Conservation (phyloP, 2,113 vertebrate species). For the Nicator chloris region DNA sequence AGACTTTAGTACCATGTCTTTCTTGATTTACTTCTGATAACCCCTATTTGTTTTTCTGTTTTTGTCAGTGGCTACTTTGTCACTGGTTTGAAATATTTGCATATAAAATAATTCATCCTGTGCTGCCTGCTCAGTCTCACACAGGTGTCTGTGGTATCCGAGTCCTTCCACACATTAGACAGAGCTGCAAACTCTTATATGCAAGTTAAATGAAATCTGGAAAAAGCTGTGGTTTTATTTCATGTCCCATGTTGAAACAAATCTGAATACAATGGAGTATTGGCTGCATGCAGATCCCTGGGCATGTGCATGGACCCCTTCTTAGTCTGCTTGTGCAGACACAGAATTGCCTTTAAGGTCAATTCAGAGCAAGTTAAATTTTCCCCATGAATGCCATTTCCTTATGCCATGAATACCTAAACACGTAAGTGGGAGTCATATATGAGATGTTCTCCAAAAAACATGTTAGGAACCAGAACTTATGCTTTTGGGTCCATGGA, state of each 20-base stretch:
- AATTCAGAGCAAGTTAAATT: neutral
- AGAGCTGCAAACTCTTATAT: neutral
- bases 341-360: neutral
- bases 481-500: neutral
- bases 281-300: neutral
- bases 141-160: neutral
- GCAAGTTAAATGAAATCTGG: neutral
- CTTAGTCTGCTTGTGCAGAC: neutral
- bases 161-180: neutral
- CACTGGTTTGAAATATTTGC: neutral
- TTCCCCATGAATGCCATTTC: neutral
- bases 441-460: neutral
- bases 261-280: neutral
- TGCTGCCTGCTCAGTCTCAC: neutral
- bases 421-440: neutral
- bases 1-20: neutral
- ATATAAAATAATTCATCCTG: neutral
- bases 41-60: neutral
- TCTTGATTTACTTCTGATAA: neutral
- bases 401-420: neutral
- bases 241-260: neutral
- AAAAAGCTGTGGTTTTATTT: neutral
- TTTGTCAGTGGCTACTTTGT: neutral
- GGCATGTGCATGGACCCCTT: neutral
- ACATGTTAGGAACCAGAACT: neutral